Evolutionary conservation across 1,140 invertebrate genomes (phyloP), one percentile per base, ranked within the genome.

Genomic region (Drosophila equinoxialis): DNA sequence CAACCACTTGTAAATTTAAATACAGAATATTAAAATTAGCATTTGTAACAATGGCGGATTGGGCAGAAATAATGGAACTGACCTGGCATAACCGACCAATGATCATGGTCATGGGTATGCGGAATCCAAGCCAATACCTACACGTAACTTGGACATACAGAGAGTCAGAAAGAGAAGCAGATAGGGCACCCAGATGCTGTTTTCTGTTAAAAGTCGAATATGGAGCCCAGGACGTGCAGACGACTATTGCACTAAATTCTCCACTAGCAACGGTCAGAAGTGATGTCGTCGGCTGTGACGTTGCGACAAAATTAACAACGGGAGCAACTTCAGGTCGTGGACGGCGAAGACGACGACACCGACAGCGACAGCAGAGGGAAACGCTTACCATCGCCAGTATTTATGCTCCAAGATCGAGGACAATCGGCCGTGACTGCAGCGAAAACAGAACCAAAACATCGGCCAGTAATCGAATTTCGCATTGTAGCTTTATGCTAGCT

Each of bases 21-120:
- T 87, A 84, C 79, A 89, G 84, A 87, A 87, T 89, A 85, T 90
- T 77, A 89, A 89, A 89, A 89, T 89, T 89, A 89, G 84, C 84
- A 89, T 89, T 89, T 90, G 85, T 90, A 89, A 89, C 84, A 89
- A 89, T 89, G 81, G 84, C 85, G 84, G 90, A 89, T 90, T 89
- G 85, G 85, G 81, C 67, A 55, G 67, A 90, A 90, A 85, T 90
- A 89, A 89, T 89, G 81, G 84, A 76, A 81, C 84, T 89, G 84
- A 87, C 84, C 84, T 85, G 85, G 79, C 84, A 75, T 75, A 75
- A 78, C 64, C 61, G 30, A 14, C 65, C 84, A 58, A 77, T 63
- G 81, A 87, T 86, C 82, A 83, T 83, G 84, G 77, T 54, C 79
- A 70, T 58, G 74, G 82, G 68, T 77, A 77, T 68, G 70, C 5